Base-by-base conservation (phyloP, 2,113 vertebrate genomes). In the Calyptomena viridis region DNA sequence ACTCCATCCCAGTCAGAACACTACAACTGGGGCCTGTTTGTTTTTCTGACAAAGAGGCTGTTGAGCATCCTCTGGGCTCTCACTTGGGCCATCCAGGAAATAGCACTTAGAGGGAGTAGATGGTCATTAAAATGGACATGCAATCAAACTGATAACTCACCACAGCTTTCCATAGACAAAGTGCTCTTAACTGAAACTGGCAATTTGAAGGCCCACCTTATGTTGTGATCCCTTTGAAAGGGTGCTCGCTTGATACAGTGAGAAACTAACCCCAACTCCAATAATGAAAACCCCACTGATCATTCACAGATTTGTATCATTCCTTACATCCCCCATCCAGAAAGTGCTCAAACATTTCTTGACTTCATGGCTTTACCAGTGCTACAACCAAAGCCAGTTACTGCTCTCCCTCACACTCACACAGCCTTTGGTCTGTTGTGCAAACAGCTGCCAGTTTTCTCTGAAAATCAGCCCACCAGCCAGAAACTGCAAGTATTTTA, bases 351-450 rank as follows among this genome's bases (percentile, higher is more conserved):
- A 66, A 75, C 30, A n/a, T 28, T 74, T 73, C 23, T 20, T 28
- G 33, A 11, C 30, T 30, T 30, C 5, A 1, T 5, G 50, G 30
- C 52, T 93, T 63, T n/a, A 9, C 11, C 42, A 67, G 40, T 6
- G 15, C 74, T 22, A 14, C 0, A 1, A 3, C 13, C 28, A 1
- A 6, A 33, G 44, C 1, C 56, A 17, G 17, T 4, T 5, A 3
- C 39, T 10, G 27, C 50, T 68, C 24, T 31, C 23, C 14, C 10
- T 18, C 0, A 1, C 7, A 6, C 23, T 12, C 30, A 11, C 0
- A 0, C 8, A 33, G 47, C 49, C 27, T 49, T 25, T 15, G 21
- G 23, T 19, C 23, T 58, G 52, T 7, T 64, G 46, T 74, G 49
- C 60, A 49, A 63, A 64, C 11, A 67, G 42, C 24, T 18, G 40